Evolutionary conservation across 2,113 vertebrate species (phyloP).

Genomic region (Benitochromis conjunctus): DNA sequence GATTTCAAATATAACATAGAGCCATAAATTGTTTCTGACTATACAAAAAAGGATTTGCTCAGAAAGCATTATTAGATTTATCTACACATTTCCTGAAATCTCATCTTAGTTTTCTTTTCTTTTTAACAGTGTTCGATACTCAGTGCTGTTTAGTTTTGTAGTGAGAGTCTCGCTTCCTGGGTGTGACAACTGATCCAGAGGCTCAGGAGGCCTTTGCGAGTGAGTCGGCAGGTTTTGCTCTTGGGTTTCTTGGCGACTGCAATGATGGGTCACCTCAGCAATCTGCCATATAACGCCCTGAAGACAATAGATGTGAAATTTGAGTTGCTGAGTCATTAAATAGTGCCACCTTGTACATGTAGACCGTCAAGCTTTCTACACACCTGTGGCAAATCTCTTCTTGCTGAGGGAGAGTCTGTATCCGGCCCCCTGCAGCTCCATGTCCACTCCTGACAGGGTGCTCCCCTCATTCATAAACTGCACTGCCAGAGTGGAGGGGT

Average conservation of each 20-base stretch:
- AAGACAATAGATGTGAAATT: slow-evolving; percentile 16
- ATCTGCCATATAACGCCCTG: slow-evolving; percentile 97
- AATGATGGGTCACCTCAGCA: slow-evolving; percentile 75
- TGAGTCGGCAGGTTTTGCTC: neutral
- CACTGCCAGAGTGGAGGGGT: slow-evolving; percentile 88
- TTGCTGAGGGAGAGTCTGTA: slow-evolving; percentile 93
- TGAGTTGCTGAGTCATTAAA: neutral
- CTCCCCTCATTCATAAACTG: slow-evolving; percentile 91
- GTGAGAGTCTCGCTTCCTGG: slow-evolving; percentile 68
- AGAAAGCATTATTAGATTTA: slow-evolving; percentile 72
- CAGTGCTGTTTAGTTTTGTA: slow-evolving; percentile 86
- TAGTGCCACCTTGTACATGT: rapidly evolving
- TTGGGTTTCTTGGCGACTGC: slow-evolving; percentile 40
- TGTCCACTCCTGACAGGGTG: slow-evolving; percentile 89
- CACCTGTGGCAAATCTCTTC: slow-evolving; percentile 95
- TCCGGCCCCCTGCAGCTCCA: slow-evolving; percentile 87
- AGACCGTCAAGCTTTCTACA: neutral
- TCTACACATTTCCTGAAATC: slow-evolving; percentile 78
- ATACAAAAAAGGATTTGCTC: slow-evolving; percentile 75
- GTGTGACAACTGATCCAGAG: neutral
- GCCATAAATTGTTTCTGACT: slow-evolving; percentile 68
- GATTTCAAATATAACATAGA: slow-evolving; percentile 69
- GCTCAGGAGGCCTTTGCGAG: neutral
- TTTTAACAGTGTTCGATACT: slow-evolving; percentile 85
- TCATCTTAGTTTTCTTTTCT: slow-evolving; percentile 57